A percentile compares a stretch with the other conserved stretches of the same genome.
These are phyloP conservation scores for cat (Felis catus) DNA, from an alignment of 2,113 vertebrate species.

Conservation along the genomic window DNA sequence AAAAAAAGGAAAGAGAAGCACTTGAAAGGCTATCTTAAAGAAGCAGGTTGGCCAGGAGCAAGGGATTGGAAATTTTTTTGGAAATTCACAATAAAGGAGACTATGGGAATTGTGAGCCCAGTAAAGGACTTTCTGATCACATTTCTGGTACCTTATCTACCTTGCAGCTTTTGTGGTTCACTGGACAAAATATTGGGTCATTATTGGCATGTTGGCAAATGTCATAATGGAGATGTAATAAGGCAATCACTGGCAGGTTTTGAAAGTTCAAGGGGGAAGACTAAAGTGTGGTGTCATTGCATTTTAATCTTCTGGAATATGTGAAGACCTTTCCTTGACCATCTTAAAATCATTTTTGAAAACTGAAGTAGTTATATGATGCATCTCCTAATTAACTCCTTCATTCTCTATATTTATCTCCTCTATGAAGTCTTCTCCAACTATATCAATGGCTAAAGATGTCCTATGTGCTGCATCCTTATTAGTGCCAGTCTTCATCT, in stretches of 20 bases:
- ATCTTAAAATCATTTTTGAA: background rate
- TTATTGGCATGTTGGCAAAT: background rate
- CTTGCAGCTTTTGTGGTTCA: background rate
- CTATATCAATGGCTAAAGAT: background rate
- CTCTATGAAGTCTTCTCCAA: background rate
- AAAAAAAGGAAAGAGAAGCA: background rate
- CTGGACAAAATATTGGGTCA: background rate
- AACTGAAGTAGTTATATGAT: background rate
- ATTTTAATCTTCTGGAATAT: background rate
- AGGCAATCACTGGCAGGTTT: rapidly evolving
- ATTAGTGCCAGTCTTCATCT: background rate
- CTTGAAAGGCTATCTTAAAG: background rate
- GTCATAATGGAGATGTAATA: background rate
- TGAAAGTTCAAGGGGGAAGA: background rate
- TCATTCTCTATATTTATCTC: background rate
- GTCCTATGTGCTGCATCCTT: background rate
- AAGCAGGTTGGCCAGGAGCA: background rate
- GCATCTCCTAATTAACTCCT: background rate
- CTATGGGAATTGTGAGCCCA: background rate
- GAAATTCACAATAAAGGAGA: background rate
- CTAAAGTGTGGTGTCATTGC: background rate
- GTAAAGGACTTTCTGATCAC: background rate
- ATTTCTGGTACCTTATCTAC: background rate
- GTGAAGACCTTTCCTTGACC: background rate
- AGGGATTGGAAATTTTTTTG: background rate